Base-by-base conservation (phyloP, 2,113 vertebrate species). In the Macroglossus sobrinus region DNA sequence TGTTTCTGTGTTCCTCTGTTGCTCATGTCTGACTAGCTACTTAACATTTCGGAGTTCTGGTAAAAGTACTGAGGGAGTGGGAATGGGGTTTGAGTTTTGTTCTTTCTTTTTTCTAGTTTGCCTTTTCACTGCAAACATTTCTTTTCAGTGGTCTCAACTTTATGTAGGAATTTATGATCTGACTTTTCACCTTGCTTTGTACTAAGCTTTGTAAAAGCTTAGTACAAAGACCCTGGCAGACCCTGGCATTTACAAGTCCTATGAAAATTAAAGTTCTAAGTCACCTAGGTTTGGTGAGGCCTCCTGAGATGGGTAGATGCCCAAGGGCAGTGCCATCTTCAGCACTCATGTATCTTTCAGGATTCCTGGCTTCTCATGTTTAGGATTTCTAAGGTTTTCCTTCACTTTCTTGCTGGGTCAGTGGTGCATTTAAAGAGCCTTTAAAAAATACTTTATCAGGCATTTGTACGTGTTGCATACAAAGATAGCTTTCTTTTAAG, bases 401-500 rank as follows among this genome's bases (percentile, higher is more conserved):
- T 85, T 94, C 24, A 85, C 10, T 81, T 81, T 96, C 50, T 81
- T 74, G 5, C 61, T 88, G 79, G 55, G 33, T 87, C 22, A 57
- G 1, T 26, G 30, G 38, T 85, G 10, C 61, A 59, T 16, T 78
- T 76, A 95, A 53, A 89, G 28, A 6, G 26, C 18, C 79, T 92
- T 84, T 86, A 64, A 84, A 85, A 72, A 78, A 68, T 21, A 47
- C 11, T 38, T 94, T 35, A 80, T 76, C 74, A 81, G 89, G 55
- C 11, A n/a, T 79, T 89, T 63, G 12, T 74, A 66, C 80, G 40
- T 85, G 45, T 45, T 89, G n/a, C 30, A 45, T 26, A 47, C 15
- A 84, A 24, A 68, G 71, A 50, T 6, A 86, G 63, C 63, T 88
- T 93, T 88, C 63, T 88, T 93, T 88, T 30, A 86, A 94, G 79